Conservation (phyloP, 2,888 invertebrate genomes). For the Dryobotodes eremita region DNA sequence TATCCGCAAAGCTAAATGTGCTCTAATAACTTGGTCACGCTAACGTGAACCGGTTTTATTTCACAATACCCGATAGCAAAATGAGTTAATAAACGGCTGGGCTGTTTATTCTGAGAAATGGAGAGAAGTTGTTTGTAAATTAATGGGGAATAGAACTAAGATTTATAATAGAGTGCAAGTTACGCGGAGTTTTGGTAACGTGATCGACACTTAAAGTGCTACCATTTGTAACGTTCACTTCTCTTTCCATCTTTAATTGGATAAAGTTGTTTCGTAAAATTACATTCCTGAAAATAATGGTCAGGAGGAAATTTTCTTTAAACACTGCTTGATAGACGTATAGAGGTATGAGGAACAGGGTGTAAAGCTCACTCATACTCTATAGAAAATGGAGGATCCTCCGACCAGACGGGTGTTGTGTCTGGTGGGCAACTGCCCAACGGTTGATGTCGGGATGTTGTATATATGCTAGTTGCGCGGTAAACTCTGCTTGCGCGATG, state of each 20-base stretch:
- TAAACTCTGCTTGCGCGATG: too few species aligned
- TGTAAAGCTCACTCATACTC: too few species aligned
- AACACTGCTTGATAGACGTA: too few species aligned
- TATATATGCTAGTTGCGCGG: too few species aligned
- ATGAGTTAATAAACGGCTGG: conserved; percentile 51
- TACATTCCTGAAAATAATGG: not conserved
- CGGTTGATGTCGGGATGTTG: too few species aligned
- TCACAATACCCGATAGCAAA: conserved; percentile 46
- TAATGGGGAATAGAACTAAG: not conserved
- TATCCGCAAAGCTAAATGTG: conserved; percentile 40
- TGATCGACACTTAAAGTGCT: too few species aligned
- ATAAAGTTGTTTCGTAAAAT: not conserved
- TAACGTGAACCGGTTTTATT: conserved; percentile 50
- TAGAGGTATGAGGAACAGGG: too few species aligned
- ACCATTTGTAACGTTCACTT: not conserved
- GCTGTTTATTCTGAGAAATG: conserved; percentile 47
- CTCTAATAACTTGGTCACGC: conserved; percentile 64
- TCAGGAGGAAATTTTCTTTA: not conserved
- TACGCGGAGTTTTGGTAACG: not conserved
- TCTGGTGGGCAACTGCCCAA: too few species aligned
- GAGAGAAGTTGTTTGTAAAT: conserved; percentile 12
- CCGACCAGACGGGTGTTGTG: too few species aligned
- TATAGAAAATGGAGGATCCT: too few species aligned
- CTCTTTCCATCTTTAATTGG: too few species aligned
- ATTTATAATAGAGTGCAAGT: not conserved